Conservation (phyloP, 1,140 invertebrate genomes). For the Agrypnia vestita region DNA sequence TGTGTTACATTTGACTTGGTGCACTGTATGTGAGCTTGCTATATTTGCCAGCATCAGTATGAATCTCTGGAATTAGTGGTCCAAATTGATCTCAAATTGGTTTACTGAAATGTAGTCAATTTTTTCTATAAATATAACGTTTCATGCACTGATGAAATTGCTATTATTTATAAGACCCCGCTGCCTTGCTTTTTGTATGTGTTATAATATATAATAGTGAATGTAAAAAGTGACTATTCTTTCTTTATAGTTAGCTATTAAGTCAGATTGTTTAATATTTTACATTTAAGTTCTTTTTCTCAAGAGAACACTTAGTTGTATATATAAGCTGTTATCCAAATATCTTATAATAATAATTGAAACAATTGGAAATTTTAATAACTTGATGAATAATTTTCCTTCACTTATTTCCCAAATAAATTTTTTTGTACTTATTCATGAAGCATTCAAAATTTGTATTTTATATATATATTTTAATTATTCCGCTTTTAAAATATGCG, state of each 20-base stretch:
- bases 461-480: too few relatives aligned
- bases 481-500: too few relatives aligned
- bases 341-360: neutral
- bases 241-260: too few relatives aligned
- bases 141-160: constrained; percentile 5
- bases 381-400: neutral
- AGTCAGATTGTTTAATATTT: too few relatives aligned
- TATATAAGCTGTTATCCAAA: constrained; percentile 34
- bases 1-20: neutral
- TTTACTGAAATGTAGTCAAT: constrained; percentile 41
- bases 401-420: too few relatives aligned
- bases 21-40: neutral
- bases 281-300: neutral
- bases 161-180: constrained; percentile 6
- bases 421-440: too few relatives aligned
- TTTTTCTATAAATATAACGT: constrained; percentile 11
- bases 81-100: constrained; percentile 46
- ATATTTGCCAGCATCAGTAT: neutral
- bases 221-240: too few relatives aligned
- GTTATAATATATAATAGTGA: too few relatives aligned
- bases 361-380: neutral
- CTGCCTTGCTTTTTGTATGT: constrained; percentile 12
- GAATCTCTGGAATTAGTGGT: constrained; percentile 44
- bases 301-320: constrained; percentile 2
- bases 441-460: too few relatives aligned